Percentiles rank a stretch among this genome's conserved stretches.
Conservation (phyloP, 2,797 vertebrate species). For the Tokudaia muenninki region DNA sequence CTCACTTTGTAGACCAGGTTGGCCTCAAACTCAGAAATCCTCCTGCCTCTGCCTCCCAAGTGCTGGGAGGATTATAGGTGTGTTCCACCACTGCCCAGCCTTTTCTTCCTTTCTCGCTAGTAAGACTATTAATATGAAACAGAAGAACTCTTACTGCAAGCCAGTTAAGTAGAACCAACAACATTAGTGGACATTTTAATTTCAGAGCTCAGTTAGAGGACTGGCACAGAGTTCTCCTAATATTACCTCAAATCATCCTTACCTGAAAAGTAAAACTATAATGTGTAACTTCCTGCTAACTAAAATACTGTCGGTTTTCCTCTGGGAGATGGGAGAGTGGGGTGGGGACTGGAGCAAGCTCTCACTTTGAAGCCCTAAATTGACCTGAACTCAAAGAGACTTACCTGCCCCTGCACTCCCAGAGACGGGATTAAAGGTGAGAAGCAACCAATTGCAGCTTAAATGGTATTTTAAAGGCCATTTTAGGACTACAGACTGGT, state of each 20-base stretch:
- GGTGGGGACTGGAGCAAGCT: background rate
- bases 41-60: too few relatives aligned
- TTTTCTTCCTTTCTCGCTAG: too few relatives aligned
- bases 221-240: background rate
- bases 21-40: too few relatives aligned
- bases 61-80: too few relatives aligned
- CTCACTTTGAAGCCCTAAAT: background rate
- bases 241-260: background rate
- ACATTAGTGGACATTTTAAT: background rate
- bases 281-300: background rate
- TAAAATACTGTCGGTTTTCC: background rate
- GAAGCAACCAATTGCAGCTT: background rate
- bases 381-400: background rate
- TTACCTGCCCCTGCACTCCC: background rate
- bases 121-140: slow-evolving; percentile 16
- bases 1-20: too few relatives aligned
- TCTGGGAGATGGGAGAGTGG: too few relatives aligned
- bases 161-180: background rate
- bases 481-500: too few relatives aligned
- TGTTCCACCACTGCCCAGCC: too few relatives aligned
- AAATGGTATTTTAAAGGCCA: background rate
- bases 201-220: background rate
- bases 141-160: background rate
- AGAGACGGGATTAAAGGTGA: background rate
- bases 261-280: background rate